Evolutionary conservation across 2,113 vertebrate genomes (phyloP), one percentile per base, ranked within the genome.

Genomic region (Poecile atricapillus): DNA sequence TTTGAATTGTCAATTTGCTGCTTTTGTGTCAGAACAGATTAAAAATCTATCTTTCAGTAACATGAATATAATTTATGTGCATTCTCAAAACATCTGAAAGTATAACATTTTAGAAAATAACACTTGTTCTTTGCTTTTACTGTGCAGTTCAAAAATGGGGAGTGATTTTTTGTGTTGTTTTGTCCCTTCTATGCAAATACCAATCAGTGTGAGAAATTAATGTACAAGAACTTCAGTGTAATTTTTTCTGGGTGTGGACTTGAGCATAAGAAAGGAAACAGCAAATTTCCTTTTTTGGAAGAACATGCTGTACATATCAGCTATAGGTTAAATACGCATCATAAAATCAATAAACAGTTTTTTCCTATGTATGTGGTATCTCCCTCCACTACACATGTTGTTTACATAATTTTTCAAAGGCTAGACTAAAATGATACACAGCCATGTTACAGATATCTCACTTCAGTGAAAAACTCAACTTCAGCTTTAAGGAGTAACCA

Each of bases 241-340:
- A 78, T 83, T 96, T 91, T 92, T 92, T 59, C 64, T 95, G 87
- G 89, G 92, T 94, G 95, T 88, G 88, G 60, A 59, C 91, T 67
- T 50, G 8, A 85, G 58, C 11, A 6, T 92, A 63, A 90, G 79
- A 94, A 95, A 94, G 88, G 93, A 95, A 97, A 76, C 60, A 9
- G 49, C 50, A 88, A n/a, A 89, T 94, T 93, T 94, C 88, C 86
- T 93, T 95, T 95, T 95, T 86, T 9, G 23, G 80, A 83, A 95
- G 62, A 93, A 68, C 27, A 15, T 43, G 7, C 16, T 55, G 20
- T 78, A 25, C 25, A 2, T 52, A 58, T 33, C 3, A 5, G 37
- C 58, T 85, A 47, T 74, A 93, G 75, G 68, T 79, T 90, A 47
- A 89, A 94, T 92, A 44, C 3, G 4, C 35, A 27, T 46, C 21